phyloP scores from a whole-genome alignment of 2,888 invertebrate genomes.

The Trisateles emortualis region DNA sequence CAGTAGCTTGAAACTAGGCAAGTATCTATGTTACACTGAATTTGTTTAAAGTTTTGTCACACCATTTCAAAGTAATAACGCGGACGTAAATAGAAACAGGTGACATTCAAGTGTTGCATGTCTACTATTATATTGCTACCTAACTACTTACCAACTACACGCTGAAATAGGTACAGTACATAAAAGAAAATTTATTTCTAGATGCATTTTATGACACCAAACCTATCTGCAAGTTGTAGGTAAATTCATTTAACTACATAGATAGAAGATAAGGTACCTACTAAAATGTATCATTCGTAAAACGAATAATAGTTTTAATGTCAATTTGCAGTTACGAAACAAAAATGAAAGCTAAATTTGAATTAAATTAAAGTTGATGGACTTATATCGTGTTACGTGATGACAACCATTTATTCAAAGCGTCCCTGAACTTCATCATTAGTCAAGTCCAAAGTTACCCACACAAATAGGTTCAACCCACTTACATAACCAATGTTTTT shows the following conservation, averaged over 20 bases:
- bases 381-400: slow-evolving; percentile 33
- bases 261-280: too few relatives aligned
- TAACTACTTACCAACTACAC: not conserved
- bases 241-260: too few relatives aligned
- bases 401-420: slow-evolving; percentile 32
- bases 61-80: slow-evolving; percentile 22
- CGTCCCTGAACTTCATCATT: slow-evolving; percentile 50
- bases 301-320: not conserved
- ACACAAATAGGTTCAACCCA: slow-evolving; percentile 28
- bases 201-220: not conserved
- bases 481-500: slow-evolving; percentile 30
- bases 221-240: not conserved
- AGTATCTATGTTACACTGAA: too few relatives aligned
- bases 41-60: not conserved
- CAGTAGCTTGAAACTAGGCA: too few relatives aligned
- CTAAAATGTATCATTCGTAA: too few relatives aligned
- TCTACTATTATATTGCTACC: slow-evolving; percentile 1
- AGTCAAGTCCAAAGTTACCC: slow-evolving; percentile 39
- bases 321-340: not conserved
- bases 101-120: slow-evolving; percentile 30
- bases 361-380: slow-evolving; percentile 27
- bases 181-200: not conserved
- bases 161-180: not conserved
- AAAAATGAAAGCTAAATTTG: not conserved
- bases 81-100: slow-evolving; percentile 24